Conservation (phyloP, 64 coral and sea anemone species). For the Dendrophyllia cribrosa region DNA sequence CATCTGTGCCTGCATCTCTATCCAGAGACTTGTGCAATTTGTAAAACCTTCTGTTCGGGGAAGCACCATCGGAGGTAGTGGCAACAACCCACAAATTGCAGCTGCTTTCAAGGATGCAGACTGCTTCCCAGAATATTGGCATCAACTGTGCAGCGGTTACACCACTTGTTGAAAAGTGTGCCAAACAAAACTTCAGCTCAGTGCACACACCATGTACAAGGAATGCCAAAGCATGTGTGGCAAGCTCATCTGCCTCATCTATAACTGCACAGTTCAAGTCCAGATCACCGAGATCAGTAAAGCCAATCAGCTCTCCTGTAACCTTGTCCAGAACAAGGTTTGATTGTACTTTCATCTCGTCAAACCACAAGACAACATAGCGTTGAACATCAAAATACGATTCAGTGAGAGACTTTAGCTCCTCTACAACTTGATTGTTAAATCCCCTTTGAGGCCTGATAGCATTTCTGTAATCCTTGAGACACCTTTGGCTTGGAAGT, state of each 20-base stretch:
- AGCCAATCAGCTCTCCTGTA: not conserved
- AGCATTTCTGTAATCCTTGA: not conserved
- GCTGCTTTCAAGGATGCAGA: too few relatives aligned
- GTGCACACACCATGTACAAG: not conserved
- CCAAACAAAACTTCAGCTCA: not conserved
- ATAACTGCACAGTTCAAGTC: slow-evolving; percentile 1
- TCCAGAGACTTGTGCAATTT: not conserved
- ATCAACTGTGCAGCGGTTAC: not conserved
- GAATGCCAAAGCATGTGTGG: not conserved
- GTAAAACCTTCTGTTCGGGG: not conserved
- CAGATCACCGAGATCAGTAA: slow-evolving; percentile 1
- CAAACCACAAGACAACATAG: not conserved
- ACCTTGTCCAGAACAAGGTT: slow-evolving; percentile 18
- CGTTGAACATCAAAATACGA: slow-evolving; percentile 21
- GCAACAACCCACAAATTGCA: not conserved
- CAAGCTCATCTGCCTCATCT: not conserved
- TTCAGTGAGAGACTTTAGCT: not conserved
- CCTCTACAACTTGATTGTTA: slow-evolving; percentile 5
- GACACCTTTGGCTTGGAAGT: slow-evolving; percentile 19
- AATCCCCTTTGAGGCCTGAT: not conserved
- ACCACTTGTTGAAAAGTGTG: slow-evolving; percentile 9
- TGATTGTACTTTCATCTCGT: not conserved
- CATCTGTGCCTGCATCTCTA: not conserved
- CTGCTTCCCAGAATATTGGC: too few relatives aligned
- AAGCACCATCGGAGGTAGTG: not conserved